A percentile compares a stretch with the other conserved stretches of the same genome.
Conservation (phyloP, 2,113 vertebrate genomes). For the Oryzias celebensis region DNA sequence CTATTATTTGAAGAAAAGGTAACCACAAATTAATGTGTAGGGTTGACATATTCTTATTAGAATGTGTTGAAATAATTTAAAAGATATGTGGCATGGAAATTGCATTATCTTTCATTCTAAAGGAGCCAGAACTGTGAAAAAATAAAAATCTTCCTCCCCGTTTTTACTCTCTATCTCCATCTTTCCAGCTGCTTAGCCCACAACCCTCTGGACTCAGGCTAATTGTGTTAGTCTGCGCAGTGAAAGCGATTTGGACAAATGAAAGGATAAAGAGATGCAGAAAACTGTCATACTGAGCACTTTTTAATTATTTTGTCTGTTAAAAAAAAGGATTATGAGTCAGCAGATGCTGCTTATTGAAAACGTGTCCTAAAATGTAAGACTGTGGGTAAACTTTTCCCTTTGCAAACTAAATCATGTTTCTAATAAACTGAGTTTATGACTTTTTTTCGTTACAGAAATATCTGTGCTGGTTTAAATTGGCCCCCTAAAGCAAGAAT, state of each 20-base stretch:
- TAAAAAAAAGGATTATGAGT: constrained; percentile 30
- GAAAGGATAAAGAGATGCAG: constrained; percentile 16
- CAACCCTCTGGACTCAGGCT: constrained; percentile 43
- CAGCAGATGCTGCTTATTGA: constrained; percentile 45
- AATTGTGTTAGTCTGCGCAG: constrained; percentile 48
- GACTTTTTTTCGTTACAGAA: constrained; percentile 57
- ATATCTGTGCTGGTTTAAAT: constrained; percentile 63
- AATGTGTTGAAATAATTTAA: neutral
- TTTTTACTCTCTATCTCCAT: constrained; percentile 36
- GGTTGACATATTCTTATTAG: too few species aligned
- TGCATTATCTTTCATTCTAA: constrained; percentile 5
- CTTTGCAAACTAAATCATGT: constrained; percentile 67
- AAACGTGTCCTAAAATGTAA: constrained; percentile 28
- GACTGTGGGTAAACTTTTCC: constrained; percentile 62
- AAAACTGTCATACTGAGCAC: constrained; percentile 35
- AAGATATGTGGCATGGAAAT: constrained; percentile 6
- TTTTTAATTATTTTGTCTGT: constrained; percentile 52
- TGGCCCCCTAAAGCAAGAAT: constrained; percentile 18
- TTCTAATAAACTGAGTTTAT: constrained; percentile 61
- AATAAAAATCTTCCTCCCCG: constrained; percentile 17
- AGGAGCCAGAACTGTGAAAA: constrained; percentile 8
- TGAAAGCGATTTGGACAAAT: constrained; percentile 31
- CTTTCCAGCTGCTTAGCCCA: constrained; percentile 48
- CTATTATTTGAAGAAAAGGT: too few species aligned
- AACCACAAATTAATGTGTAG: too few species aligned